Conservation (phyloP, 2,797 vertebrate genomes). For the Varecia variegata region DNA sequence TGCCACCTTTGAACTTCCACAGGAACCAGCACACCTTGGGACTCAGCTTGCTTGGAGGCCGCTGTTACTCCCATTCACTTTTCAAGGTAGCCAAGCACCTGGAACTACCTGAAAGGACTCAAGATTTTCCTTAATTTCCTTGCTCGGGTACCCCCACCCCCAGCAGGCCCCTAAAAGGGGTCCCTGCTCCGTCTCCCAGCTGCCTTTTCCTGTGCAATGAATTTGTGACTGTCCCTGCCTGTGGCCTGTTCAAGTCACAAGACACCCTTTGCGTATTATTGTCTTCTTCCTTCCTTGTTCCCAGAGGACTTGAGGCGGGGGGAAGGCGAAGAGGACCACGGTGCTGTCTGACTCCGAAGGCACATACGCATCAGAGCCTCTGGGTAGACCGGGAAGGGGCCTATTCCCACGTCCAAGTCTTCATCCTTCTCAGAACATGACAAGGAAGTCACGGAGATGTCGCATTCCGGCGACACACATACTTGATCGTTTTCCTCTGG, state of each 20-base stretch:
- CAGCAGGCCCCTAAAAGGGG: neutral
- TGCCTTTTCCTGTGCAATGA: neutral
- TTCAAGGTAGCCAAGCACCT: neutral
- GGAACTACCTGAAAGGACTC: neutral
- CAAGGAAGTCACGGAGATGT: too few species aligned
- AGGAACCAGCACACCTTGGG: too few species aligned
- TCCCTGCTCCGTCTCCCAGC: neutral
- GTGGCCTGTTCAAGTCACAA: neutral
- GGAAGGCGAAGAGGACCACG: neutral
- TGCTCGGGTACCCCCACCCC: neutral
- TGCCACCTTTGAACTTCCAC: too few species aligned
- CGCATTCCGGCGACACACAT: too few species aligned
- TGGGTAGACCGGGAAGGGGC: too few species aligned
- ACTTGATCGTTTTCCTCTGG: fast-evolving
- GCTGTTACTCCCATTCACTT: neutral
- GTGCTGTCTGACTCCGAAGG: neutral
- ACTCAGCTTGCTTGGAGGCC: too few species aligned
- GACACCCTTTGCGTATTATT: fast-evolving
- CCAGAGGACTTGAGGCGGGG: fast-evolving
- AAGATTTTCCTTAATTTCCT: neutral
- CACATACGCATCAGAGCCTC: fast-evolving
- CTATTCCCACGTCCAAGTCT: neutral
- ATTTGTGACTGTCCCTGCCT: neutral
- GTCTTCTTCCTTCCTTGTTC: neutral
- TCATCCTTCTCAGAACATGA: too few species aligned